Conservation (phyloP, 2,888 invertebrate species). For the Drosophila anomelani region DNA sequence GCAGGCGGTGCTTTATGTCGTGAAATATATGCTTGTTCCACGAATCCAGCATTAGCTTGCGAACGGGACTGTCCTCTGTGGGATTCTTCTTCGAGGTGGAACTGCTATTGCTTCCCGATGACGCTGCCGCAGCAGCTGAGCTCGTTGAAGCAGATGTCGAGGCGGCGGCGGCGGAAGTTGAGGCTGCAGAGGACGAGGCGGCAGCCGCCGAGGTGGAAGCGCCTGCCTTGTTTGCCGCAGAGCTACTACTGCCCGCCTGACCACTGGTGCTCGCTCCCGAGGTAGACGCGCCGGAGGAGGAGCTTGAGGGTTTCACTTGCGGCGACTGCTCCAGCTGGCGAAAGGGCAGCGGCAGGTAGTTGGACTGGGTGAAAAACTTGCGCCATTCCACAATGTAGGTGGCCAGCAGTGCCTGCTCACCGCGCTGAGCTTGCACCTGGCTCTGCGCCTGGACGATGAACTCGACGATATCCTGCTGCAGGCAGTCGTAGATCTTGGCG, state of each 20-base stretch:
- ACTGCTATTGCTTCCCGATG: slow-evolving; percentile 25
- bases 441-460: slow-evolving; percentile 97
- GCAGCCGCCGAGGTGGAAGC: slow-evolving; percentile 63
- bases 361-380: slow-evolving; percentile 98
- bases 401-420: slow-evolving; percentile 97
- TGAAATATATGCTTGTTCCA: slow-evolving; percentile 99
- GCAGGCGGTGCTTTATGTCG: slow-evolving; percentile 96
- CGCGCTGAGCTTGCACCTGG: slow-evolving; percentile 94
- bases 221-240: slow-evolving; percentile 49
- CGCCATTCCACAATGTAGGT: slow-evolving; percentile 99
- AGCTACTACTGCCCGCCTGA: slow-evolving; percentile 44
- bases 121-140: slow-evolving; percentile 55
- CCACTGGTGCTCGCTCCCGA: slow-evolving; percentile 53
- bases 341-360: slow-evolving; percentile 98
- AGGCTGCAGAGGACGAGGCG: slow-evolving; percentile 48
- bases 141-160: slow-evolving; percentile 62
- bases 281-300: slow-evolving; percentile 59
- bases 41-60: slow-evolving; percentile 98
- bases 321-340: slow-evolving; percentile 95
- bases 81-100: slow-evolving; percentile 86
- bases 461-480: slow-evolving; percentile 96
- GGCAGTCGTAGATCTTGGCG: slow-evolving; percentile 93
- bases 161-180: slow-evolving; percentile 41
- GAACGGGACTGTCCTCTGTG: slow-evolving; percentile 95
- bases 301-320: slow-evolving; percentile 87